phyloP scores from a whole-genome alignment of 2,888 invertebrate genomes.

The Argyresthia goedartella region DNA sequence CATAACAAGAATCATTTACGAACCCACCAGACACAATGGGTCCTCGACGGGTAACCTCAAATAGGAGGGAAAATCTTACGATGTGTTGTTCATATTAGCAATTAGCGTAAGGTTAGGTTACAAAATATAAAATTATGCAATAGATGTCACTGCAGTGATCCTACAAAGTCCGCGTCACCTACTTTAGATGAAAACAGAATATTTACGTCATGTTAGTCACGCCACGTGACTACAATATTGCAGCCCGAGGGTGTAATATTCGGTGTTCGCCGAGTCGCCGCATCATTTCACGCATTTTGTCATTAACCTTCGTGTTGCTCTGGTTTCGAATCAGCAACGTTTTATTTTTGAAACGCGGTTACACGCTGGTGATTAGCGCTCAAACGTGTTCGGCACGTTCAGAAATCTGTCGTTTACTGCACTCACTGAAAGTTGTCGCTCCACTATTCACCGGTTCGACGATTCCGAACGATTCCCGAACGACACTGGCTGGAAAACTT shows the following conservation, averaged over 20 bases:
- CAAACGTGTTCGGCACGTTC: conserved; percentile 29
- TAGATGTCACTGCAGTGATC: no score
- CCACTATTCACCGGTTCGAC: background rate
- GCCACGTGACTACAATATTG: no score
- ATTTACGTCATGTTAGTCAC: no score
- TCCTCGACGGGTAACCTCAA: no score
- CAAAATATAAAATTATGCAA: background rate
- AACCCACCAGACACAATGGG: no score
- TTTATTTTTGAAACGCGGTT: conserved; percentile 66
- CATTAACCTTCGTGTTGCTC: conserved; percentile 67
- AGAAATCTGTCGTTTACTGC: conserved; percentile 13
- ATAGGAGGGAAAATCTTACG: no score
- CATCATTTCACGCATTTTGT: conserved; percentile 56
- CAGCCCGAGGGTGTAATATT: background rate
- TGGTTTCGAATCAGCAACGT: conserved; percentile 62
- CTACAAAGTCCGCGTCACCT: no score
- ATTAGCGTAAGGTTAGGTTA: background rate
- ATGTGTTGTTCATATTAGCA: no score
- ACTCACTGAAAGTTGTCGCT: background rate
- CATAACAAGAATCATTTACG: no score
- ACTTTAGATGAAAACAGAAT: no score
- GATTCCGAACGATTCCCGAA: background rate
- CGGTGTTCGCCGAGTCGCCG: background rate
- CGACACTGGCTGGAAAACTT: background rate
- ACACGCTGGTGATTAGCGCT: conserved; percentile 39